Base-by-base conservation (phyloP, 1,140 invertebrate genomes). In the Campoletis sonorensis region DNA sequence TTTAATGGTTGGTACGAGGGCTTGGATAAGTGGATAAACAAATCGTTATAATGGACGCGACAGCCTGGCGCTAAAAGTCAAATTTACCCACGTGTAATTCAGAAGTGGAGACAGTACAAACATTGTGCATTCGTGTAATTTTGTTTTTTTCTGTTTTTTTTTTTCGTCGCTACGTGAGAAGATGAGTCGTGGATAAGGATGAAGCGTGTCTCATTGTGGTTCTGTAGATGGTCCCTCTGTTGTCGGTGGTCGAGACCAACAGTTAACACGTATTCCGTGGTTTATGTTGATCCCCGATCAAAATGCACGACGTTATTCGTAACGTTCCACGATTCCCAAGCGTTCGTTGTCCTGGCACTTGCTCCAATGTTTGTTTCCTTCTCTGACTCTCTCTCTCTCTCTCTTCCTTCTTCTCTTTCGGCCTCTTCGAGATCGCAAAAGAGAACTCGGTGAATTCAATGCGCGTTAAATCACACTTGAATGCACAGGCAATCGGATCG, bases 171-270 rank as follows among this genome's bases (percentile, higher is more conserved):
- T 83, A 80, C 83, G 80, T 86, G 86, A 85, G 80, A 84, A 86
- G 88, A 89, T 89, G 85, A 79, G 84, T 80, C 84, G 67, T 79
- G 37, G 87, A 90, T 90, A 89, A 86, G 82, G 83, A 84, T 87
- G 88, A 89, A 86, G 83, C 86, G 86, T 88, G 88, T 88, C 88
- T 83, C 87, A 87, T 88, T 88, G 86, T 86, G 84, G 87, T 87
- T 85, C 58, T 84, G 81, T 86, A 81, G 73, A 61, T 76, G 7
- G 61, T 64, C 26, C 23, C 82, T 78, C 80, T 83, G 84, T 84
- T 82, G 78, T 54, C 82, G 30, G 27, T 75, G 40, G 72, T 16
- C 21, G 23, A 45, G 40, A 45, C 8, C 61, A 26, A 27, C 51
- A n/a, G 16, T 21, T 54, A 54, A 18, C 51, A 54, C 70, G 27